Base-by-base conservation (phyloP, 2,797 vertebrate species). In the Myotis planiceps region DNA sequence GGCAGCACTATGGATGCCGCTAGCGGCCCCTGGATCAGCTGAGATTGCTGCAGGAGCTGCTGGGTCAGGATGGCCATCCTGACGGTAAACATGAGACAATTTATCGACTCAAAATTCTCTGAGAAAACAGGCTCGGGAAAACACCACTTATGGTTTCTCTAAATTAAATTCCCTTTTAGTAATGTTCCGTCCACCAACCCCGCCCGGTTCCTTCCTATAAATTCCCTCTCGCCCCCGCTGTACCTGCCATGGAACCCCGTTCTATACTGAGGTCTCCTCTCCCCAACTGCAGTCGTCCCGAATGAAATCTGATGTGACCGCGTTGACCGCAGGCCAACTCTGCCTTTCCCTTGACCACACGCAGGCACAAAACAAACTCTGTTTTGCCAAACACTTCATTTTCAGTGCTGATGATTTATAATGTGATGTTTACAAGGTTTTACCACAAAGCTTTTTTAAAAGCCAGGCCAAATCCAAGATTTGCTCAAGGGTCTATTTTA, bases 1-100 rank as follows among this genome's bases (percentile, higher is more conserved):
- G n/a, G 6, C 16, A 12, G 19, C 32, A 6, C 7, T 5, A 2
- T 0, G 18, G 1, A 16, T 4, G 2, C n/a, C 13, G 49, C 32
- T 12, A 6, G 16, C 0, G 0, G 14, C 4, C 21, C 37, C n/a
- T 18, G 55, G 6, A 16, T 32, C 37, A 39, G 23, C 25, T 39
- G 23, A 47, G 34, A 32, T 19, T 0, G 3, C 25, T 34, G 3
- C 29, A 63, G 27, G 12, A 45, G 10, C 23, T 2, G 9, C 29
- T 9, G 29, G 45, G 5, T 47, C 21, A 3, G 2, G 3, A 63
- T 45, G 15, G 19, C 4, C 78, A 32, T 49, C 14, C 34, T 12
- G 15, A 55, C 7, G 0, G 15, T 14, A 32, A 34, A 65, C 19
- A 39, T 69, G 65, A 68, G 3, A 34, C 15, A 23, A 47, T 21